A percentile compares a stretch with the other conserved stretches of the same genome.
Evolutionary conservation across 2,113 vertebrate species (phyloP).

Genomic region (Aphyosemion australe): DNA sequence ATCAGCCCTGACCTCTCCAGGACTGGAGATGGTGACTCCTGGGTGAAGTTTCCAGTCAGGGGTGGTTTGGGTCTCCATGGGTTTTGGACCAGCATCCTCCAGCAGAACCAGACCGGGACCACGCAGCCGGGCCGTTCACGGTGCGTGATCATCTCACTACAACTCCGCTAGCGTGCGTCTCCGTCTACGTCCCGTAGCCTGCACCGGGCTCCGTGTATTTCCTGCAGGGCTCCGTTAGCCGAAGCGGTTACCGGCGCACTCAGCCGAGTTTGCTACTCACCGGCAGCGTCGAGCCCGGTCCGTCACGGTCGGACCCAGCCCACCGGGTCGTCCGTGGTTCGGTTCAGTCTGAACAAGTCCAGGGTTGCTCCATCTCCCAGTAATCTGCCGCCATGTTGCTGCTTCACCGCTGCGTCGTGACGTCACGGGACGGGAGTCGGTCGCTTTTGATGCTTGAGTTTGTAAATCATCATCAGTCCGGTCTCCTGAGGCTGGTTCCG

Average conservation of each 20-base stretch:
- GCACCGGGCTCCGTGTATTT: constrained; percentile 48
- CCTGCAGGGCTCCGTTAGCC: constrained; percentile 37
- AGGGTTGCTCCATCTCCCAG: constrained; percentile 56
- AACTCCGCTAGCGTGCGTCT: neutral
- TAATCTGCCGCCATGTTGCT: constrained; percentile 73
- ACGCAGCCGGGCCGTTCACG: too few species aligned
- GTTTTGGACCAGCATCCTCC: too few species aligned
- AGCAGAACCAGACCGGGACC: too few species aligned
- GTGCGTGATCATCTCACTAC: too few species aligned
- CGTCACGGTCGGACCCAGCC: constrained; percentile 42
- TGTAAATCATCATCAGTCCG: too few species aligned
- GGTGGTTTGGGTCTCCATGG: too few species aligned
- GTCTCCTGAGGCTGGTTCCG: too few species aligned
- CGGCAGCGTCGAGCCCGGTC: constrained; percentile 1
- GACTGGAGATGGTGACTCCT: too few species aligned
- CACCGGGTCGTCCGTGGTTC: constrained; percentile 19
- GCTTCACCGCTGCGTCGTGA: constrained; percentile 40
- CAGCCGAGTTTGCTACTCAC: constrained; percentile 35
- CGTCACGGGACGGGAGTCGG: neutral
- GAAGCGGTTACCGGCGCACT: neutral
- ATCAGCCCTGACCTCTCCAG: too few species aligned
- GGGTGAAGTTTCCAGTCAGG: too few species aligned
- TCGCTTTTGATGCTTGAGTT: neutral
- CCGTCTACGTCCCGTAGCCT: neutral
- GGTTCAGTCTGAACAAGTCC: constrained; percentile 49